Evolutionary conservation across 2,888 invertebrate species (phyloP).

Genomic region (Sminthurinus aureus): DNA sequence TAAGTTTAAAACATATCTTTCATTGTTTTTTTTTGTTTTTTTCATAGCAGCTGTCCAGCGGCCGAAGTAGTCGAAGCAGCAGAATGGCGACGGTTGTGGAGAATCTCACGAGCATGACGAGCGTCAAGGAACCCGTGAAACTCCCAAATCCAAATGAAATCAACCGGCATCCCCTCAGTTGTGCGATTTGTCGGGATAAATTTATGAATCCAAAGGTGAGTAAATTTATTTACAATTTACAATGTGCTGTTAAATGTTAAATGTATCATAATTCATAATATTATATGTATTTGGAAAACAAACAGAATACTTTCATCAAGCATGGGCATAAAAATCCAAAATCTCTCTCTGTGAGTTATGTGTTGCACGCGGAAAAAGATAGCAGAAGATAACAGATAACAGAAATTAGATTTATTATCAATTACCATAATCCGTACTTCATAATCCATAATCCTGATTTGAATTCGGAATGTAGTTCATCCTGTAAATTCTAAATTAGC

Average conservation of each 20-base stretch:
- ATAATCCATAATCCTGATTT: no score
- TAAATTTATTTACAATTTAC: not conserved
- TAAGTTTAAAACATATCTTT: not conserved
- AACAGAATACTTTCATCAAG: no score
- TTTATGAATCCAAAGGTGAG: conserved; percentile 57
- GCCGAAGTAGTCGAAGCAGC: conserved; percentile 39
- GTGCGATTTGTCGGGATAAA: conserved; percentile 57
- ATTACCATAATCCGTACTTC: no score
- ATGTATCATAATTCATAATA: not conserved
- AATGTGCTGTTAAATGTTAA: not conserved
- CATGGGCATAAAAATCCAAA: no score
- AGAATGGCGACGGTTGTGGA: conserved; percentile 40
- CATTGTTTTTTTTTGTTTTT: not conserved
- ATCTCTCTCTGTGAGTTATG: no score
- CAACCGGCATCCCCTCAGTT: conserved; percentile 54
- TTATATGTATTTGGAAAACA: not conserved
- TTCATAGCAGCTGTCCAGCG: conserved; percentile 41
- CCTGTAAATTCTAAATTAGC: no score
- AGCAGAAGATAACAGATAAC: no score
- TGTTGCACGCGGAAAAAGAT: no score
- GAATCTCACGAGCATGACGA: conserved; percentile 24
- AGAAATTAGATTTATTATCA: no score
- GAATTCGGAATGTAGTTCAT: no score
- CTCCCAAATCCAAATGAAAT: conserved; percentile 36
- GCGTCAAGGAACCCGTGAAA: conserved; percentile 28